Percentiles rank a stretch among this genome's conserved stretches.
These are phyloP conservation scores for Linnaemya vulpina DNA, from an alignment of 2,888 invertebrate species.

Conservation along the genomic window DNA sequence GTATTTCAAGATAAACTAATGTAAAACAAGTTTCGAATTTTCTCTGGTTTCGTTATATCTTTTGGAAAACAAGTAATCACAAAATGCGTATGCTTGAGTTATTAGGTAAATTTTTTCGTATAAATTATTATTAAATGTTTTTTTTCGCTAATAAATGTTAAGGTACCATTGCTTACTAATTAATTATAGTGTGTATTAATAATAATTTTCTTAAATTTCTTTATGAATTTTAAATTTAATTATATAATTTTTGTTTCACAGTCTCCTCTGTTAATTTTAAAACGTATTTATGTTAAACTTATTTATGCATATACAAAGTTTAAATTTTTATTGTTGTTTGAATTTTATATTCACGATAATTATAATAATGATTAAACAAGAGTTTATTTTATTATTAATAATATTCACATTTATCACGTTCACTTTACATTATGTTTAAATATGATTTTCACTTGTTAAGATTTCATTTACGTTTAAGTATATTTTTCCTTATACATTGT, in stretches of 20 bases:
- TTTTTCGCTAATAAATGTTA: conserved; percentile 68
- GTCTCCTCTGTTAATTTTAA: conserved; percentile 74
- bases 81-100: conserved; percentile 47
- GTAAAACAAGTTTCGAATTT: conserved; percentile 12
- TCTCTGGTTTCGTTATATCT: neutral
- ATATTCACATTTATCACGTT: conserved; percentile 73
- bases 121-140: conserved; percentile 13
- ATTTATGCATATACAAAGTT: conserved; percentile 69
- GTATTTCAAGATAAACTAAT: neutral
- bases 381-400: conserved; percentile 56
- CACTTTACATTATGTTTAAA: conserved; percentile 70
- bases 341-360: conserved; percentile 40
- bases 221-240: conserved; percentile 52
- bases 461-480: conserved; percentile 67
- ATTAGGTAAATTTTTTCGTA: neutral
- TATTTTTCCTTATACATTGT: conserved; percentile 64
- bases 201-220: conserved; percentile 43
- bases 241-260: conserved; percentile 72
- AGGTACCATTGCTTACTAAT: conserved; percentile 72
- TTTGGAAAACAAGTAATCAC: conserved; percentile 20
- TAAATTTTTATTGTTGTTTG: conserved; percentile 65
- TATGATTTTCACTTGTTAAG: conserved; percentile 69
- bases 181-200: conserved; percentile 56
- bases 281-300: conserved; percentile 69
- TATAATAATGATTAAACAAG: conserved; percentile 62